phyloP scores from a whole-genome alignment of 2,888 invertebrate species.

The Drosophila anomelani region DNA sequence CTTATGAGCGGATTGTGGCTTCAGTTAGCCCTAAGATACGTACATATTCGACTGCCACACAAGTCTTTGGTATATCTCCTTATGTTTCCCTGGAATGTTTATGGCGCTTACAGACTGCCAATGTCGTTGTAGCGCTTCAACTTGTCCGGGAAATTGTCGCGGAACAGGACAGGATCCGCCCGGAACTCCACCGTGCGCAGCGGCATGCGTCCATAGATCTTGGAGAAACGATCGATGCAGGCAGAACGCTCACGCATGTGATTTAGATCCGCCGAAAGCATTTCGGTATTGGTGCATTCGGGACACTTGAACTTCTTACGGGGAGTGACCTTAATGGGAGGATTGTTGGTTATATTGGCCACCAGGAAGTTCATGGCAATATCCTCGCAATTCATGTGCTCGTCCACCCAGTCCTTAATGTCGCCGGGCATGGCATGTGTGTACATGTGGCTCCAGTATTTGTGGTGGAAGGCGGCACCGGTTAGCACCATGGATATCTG shows the following conservation, averaged over 20 bases:
- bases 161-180: constrained; percentile 97
- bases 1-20: background rate
- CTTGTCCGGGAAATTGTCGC: constrained; percentile 93
- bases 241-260: constrained; percentile 97
- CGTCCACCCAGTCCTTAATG: constrained; percentile 95
- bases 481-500: constrained; percentile 98
- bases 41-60: constrained; percentile 22
- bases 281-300: constrained; percentile 96
- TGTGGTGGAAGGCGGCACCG: constrained; percentile 98
- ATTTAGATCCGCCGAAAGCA: constrained; percentile 95
- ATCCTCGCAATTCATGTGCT: constrained; percentile 98
- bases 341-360: constrained; percentile 95
- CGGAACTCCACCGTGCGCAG: constrained; percentile 95
- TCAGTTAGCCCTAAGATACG: constrained; percentile 4
- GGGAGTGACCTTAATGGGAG: constrained; percentile 97
- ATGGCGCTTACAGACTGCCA: constrained; percentile 90
- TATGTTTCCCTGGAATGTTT: constrained; percentile 22
- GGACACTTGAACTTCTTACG: constrained; percentile 99
- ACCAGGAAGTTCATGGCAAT: constrained; percentile 99
- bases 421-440: constrained; percentile 94
- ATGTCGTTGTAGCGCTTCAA: constrained; percentile 95
- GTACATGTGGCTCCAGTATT: constrained; percentile 98
- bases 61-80: constrained; percentile 57
- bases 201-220: constrained; percentile 94
- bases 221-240: constrained; percentile 92